A percentile compares a stretch with the other conserved stretches of the same genome.
These are phyloP conservation scores for Vireo altiloquus DNA, from an alignment of 2,113 vertebrate species.

Conservation along the genomic window DNA sequence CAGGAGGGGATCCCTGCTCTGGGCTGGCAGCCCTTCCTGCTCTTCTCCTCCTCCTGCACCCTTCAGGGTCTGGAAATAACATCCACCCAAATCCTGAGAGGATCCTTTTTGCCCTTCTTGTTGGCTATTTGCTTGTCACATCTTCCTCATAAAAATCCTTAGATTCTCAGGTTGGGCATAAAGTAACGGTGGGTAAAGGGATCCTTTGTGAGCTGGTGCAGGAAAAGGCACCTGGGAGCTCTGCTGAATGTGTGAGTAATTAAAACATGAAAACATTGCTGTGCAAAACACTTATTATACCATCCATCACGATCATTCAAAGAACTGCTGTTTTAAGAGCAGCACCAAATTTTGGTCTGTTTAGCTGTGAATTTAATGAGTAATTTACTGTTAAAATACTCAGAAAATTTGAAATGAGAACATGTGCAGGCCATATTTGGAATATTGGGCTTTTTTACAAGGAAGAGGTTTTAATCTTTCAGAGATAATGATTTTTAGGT, in stretches of 20 bases:
- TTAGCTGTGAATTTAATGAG: neutral
- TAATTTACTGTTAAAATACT: conserved; percentile 13
- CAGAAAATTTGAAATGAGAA: neutral
- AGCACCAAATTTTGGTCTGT: neutral
- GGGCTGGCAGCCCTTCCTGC: neutral
- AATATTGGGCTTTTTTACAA: neutral
- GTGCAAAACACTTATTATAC: neutral
- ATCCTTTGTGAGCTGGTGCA: neutral
- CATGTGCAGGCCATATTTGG: neutral
- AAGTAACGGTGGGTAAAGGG: neutral
- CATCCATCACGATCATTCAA: neutral
- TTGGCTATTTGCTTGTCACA: neutral
- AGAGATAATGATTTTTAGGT: neutral
- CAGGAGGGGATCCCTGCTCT: neutral
- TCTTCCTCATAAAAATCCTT: neutral
- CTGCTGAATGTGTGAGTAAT: neutral
- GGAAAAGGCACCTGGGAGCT: neutral
- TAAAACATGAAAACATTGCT: neutral
- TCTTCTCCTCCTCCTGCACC: neutral
- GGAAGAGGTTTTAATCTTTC: neutral
- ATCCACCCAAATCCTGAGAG: neutral
- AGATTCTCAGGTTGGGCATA: neutral
- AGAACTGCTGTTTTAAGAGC: neutral
- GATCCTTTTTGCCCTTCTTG: neutral
- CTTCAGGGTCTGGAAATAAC: neutral